Evolutionary conservation across 2,888 invertebrate genomes (phyloP), one percentile per base, ranked within the genome.

Genomic region (Trachelus troglodyta): DNA sequence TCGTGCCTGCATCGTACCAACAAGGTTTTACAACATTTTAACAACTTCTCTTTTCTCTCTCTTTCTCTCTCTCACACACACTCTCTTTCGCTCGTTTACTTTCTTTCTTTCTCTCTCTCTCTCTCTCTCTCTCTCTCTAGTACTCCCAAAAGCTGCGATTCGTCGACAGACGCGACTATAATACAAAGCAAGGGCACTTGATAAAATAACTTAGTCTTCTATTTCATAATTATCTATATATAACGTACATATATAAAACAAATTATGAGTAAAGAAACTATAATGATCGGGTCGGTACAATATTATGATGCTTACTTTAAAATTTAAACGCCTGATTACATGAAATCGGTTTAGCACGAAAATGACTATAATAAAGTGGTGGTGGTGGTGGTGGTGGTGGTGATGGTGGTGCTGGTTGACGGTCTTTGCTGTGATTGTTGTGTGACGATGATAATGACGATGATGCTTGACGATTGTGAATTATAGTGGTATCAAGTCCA

Each of bases 121-220:
- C 74, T 75, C 77, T 30, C 78, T 75, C 73, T 76, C 78, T 33
- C 76, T 79, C 78, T 81, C 74, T 81, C 80, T 81, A 80, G 77
- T 82, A 82, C 84, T 86, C 85, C 85, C 88, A 88, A 90, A 90
- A 90, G 89, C 88, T 90, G 89, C 89, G 84, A 87, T 88, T 88
- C 86, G 86, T 89, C 89, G 87, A 88, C 87, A 89, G 88, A 90
- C 86, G 89, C 90, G 90, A 89, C 92, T 93, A 93, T 93, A 91
- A 92, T 93, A 93, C 93, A 93, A 93, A 93, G 93, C 93, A 93
- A 93, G 93, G 93, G 92, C 93, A 93, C 93, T 93, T 93, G 90
- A 92, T 93, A 93, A 93, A 93, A 93, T 93, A 93, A 93, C 93
- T 93, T 93, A 92, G 91, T 92, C 91, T 90, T 92, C 92, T 93